Conservation (phyloP, 2,113 vertebrate species). For the Campylorhamphus procurvoides region DNA sequence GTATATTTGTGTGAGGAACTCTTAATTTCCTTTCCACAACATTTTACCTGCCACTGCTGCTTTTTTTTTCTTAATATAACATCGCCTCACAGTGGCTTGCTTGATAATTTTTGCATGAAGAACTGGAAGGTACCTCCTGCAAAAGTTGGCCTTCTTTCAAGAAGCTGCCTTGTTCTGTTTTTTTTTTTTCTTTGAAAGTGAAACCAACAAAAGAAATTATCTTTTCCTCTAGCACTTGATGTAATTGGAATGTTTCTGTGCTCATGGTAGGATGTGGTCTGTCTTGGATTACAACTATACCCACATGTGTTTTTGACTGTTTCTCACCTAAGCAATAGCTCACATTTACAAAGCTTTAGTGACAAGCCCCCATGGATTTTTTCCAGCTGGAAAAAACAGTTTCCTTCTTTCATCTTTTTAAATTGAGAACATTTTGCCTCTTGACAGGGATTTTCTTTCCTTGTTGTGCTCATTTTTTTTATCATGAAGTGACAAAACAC, state of each 20-base stretch:
- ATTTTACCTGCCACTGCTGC: neutral
- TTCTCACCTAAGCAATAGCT: neutral
- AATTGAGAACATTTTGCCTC: neutral
- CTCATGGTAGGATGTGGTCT: neutral
- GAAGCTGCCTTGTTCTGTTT: neutral
- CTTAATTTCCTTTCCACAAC: neutral
- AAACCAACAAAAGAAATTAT: constrained; percentile 21
- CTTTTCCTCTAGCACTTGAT: neutral
- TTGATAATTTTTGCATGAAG: constrained; percentile 18
- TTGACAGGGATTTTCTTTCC: neutral
- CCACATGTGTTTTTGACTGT: neutral
- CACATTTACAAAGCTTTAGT: neutral
- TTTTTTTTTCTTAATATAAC: neutral
- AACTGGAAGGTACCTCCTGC: neutral
- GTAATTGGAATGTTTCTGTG: constrained; percentile 27
- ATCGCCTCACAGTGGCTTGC: constrained; percentile 48
- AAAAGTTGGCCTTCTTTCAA: constrained; percentile 1
- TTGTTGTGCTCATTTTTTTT: neutral
- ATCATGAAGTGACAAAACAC: neutral
- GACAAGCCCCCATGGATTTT: neutral
- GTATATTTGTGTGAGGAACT: neutral
- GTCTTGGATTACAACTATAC: constrained; percentile 7
- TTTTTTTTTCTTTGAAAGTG: neutral
- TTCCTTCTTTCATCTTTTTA: neutral
- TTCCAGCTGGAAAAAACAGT: neutral